These are phyloP conservation scores for Drosophila engyochracea DNA, from an alignment of 2,888 invertebrate genomes.

Conservation along the genomic window DNA sequence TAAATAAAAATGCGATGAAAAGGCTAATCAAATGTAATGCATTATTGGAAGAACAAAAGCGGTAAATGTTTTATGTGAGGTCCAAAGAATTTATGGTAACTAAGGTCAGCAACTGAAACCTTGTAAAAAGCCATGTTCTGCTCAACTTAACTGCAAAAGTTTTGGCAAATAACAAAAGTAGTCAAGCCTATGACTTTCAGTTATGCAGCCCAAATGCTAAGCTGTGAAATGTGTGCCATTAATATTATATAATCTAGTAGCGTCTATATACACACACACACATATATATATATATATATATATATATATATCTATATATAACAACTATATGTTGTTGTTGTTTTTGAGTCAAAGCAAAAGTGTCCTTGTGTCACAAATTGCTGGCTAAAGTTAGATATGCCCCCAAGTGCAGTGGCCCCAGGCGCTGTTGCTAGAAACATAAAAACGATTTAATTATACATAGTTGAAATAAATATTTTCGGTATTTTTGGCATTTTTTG, in stretches of 20 bases:
- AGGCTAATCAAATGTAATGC: neutral
- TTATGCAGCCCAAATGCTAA: conserved; percentile 6
- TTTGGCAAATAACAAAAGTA: neutral
- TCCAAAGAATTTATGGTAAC: neutral
- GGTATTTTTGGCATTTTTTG: conserved; percentile 52
- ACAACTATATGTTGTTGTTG: neutral
- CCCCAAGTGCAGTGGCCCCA: conserved; percentile 44
- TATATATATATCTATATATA: neutral
- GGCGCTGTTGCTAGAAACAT: conserved; percentile 32
- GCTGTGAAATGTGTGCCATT: conserved; percentile 10
- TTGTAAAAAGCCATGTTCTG: neutral
- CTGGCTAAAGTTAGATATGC: conserved; percentile 43
- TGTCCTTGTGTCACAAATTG: conserved; percentile 53
- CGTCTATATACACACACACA: neutral
- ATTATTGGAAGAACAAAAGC: neutral
- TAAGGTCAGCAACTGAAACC: neutral
- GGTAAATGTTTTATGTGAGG: neutral
- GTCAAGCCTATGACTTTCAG: conserved; percentile 2
- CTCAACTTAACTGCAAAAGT: neutral
- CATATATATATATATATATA: neutral
- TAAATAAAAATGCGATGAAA: neutral
- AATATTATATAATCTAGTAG: conserved; percentile 20
- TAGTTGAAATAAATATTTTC: conserved; percentile 61
- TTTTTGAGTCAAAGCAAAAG: conserved; percentile 18
- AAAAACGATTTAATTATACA: conserved; percentile 64